phyloP scores from a whole-genome alignment of 2,797 vertebrate genomes.

The Petrocephalus sullivani region DNA sequence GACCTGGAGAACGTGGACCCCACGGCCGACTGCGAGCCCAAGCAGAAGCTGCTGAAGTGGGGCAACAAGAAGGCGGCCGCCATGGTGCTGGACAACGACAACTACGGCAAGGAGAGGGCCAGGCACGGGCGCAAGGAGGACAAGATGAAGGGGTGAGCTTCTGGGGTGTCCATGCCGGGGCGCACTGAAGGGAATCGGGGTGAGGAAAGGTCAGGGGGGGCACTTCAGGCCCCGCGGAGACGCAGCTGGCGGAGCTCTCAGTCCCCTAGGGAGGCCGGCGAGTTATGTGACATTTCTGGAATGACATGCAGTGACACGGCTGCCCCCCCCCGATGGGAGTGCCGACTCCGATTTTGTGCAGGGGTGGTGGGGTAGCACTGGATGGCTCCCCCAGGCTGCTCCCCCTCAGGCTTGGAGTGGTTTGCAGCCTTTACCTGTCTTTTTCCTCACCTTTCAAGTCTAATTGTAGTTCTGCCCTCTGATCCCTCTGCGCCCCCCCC shows the following conservation, averaged over 20 bases:
- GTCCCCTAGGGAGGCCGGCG: background rate
- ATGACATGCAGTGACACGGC: background rate
- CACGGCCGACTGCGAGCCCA: slow-evolving; percentile 85
- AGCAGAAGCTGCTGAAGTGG: slow-evolving; percentile 89
- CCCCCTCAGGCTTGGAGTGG: background rate
- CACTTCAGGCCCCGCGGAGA: background rate
- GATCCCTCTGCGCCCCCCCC: background rate
- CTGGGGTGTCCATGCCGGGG: background rate
- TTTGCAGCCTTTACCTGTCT: background rate
- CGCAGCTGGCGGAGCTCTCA: background rate
- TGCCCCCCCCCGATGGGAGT: background rate
- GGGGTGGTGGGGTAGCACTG: too few species aligned
- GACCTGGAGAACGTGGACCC: slow-evolving; percentile 84
- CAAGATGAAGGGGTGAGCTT: slow-evolving; percentile 83
- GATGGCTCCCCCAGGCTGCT: background rate
- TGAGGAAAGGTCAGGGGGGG: background rate
- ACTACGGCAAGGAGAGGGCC: slow-evolving; percentile 81
- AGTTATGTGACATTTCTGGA: background rate
- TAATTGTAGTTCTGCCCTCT: background rate
- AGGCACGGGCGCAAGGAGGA: slow-evolving; percentile 87
- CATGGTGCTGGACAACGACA: slow-evolving; percentile 84
- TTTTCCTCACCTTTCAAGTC: background rate
- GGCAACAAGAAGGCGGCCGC: slow-evolving; percentile 80
- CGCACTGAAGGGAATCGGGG: background rate
- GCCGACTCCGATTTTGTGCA: background rate